Percentiles rank a stretch among this genome's conserved stretches.
Conservation (phyloP, 2,888 invertebrate species). For the Trichogramma dendrolimi region DNA sequence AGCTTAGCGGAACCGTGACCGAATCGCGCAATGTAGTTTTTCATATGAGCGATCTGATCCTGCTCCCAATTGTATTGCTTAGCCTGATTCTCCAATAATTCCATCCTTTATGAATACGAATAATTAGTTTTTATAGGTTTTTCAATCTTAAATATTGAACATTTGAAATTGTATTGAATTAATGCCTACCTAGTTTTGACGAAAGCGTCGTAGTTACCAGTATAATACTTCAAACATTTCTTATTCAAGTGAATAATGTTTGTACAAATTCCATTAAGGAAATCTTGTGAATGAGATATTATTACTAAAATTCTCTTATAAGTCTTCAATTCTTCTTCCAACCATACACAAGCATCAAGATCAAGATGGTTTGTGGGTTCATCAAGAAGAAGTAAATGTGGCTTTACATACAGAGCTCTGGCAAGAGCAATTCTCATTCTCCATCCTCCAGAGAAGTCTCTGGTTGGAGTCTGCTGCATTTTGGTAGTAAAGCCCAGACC, state of each 20-base stretch:
- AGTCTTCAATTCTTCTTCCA: conserved; percentile 94
- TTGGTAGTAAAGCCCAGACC: conserved; percentile 90
- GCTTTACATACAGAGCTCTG: conserved; percentile 94
- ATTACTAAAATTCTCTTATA: conserved; percentile 95
- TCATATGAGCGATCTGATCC: conserved; percentile 98
- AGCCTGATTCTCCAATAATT: conserved; percentile 95
- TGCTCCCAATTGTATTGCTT: conserved; percentile 99
- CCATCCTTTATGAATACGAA: conserved; percentile 58
- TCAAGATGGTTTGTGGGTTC: conserved; percentile 99
- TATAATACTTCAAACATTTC: conserved; percentile 89
- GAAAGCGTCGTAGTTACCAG: conserved; percentile 96
- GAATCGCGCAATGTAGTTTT: conserved; percentile 98
- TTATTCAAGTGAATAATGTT: conserved; percentile 95
- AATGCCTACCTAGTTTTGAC: conserved; percentile 65
- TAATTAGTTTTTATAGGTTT: not conserved
- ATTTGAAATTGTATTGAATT: not conserved
- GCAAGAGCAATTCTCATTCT: conserved; percentile 98
- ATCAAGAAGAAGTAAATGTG: conserved; percentile 90
- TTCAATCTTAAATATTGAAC: not conserved
- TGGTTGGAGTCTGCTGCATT: conserved; percentile 83
- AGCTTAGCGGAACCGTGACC: conserved; percentile 99
- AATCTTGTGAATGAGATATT: conserved; percentile 99
- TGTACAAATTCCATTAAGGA: conserved; percentile 94
- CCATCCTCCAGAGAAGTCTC: conserved; percentile 93
- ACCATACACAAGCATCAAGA: conserved; percentile 98